A percentile compares a stretch with the other conserved stretches of the same genome.
Conservation (phyloP, 2,113 vertebrate species). For the Pluvialis apricaria region DNA sequence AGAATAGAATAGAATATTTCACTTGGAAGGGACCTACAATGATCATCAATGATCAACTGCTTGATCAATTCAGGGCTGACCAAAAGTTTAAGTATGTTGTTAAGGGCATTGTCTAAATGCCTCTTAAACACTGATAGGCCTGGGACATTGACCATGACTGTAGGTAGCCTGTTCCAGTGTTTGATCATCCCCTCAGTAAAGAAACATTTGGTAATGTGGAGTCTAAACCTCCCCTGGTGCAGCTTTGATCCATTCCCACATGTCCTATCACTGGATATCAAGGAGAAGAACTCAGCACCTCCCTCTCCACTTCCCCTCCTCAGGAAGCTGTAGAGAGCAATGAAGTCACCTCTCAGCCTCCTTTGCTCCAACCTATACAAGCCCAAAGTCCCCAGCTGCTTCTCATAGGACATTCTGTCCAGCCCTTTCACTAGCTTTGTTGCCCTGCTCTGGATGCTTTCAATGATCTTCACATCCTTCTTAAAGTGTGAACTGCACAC, state of each 20-base stretch:
- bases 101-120: background rate
- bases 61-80: background rate
- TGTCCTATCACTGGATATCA: background rate
- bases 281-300: background rate
- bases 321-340: background rate
- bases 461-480: background rate
- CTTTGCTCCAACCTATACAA: background rate
- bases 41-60: too few relatives aligned
- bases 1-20: background rate
- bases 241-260: background rate
- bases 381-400: background rate
- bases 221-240: too few relatives aligned
- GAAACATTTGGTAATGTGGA: background rate
- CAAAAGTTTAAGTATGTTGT: background rate
- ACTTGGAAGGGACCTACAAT: background rate
- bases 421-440: background rate
- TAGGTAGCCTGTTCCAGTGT: background rate
- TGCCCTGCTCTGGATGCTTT: background rate
- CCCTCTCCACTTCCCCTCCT: background rate
- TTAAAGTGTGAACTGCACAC: background rate
- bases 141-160: background rate
- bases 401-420: too few relatives aligned
- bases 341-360: background rate
- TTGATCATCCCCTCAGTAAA: background rate
- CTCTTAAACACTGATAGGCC: background rate